Evolutionary conservation across 2,888 invertebrate genomes (phyloP).

Genomic region (Strigamia maritima): DNA sequence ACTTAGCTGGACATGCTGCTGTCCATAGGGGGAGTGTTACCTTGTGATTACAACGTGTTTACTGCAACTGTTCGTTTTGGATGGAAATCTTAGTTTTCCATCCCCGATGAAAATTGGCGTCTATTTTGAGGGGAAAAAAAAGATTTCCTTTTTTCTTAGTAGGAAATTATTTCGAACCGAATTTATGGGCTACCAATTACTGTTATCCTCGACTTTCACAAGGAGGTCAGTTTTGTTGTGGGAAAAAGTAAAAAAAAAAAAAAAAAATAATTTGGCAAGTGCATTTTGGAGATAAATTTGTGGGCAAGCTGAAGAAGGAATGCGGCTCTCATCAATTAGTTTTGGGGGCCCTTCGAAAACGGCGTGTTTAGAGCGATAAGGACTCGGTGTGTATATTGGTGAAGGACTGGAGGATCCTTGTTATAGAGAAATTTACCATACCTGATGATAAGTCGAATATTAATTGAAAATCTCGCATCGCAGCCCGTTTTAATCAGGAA

Average conservation of each 20-base stretch:
- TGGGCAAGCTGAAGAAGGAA: conserved; percentile 26
- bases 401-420: neutral
- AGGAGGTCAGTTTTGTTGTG: conserved; percentile 31
- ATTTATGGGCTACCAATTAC: conserved; percentile 32
- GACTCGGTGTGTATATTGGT: neutral
- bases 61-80: neutral
- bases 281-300: conserved; percentile 26
- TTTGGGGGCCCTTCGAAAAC: neutral
- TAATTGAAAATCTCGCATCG: conserved; percentile 7
- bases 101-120: neutral
- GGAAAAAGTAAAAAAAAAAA: neutral
- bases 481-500: conserved; percentile 8
- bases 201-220: conserved; percentile 12
- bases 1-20: conserved; percentile 7
- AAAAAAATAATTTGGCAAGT: conserved; percentile 5
- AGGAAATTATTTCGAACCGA: conserved; percentile 6
- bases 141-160: neutral
- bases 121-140: neutral
- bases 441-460: conserved; percentile 2
- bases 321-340: conserved; percentile 34
- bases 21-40: conserved; percentile 11
- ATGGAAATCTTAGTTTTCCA: neutral
- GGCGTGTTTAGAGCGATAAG: conserved; percentile 25
- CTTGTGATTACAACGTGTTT: conserved; percentile 18
- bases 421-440: neutral